A percentile compares a stretch with the other conserved stretches of the same genome.
Conservation (phyloP, 1,140 invertebrate species). For the Octopus sinensis region DNA sequence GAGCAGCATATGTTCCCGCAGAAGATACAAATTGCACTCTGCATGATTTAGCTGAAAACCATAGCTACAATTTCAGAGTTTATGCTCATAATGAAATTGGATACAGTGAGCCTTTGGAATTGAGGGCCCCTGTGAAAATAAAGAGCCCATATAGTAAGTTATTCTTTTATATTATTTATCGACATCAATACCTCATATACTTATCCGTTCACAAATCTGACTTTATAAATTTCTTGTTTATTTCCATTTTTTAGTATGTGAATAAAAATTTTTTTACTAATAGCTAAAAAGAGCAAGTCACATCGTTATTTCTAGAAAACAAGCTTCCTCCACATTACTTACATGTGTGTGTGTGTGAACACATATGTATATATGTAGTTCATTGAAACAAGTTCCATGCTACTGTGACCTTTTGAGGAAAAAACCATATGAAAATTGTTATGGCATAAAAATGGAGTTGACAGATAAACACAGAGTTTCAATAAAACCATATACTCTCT, state of each 20-base stretch:
- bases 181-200: neutral
- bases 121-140: conserved; percentile 74
- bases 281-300: no score
- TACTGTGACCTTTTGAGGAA: no score
- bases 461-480: no score
- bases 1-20: conserved; percentile 72
- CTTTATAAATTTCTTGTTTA: neutral
- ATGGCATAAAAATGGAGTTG: no score
- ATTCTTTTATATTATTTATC: conserved; percentile 1
- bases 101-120: conserved; percentile 83
- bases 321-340: no score
- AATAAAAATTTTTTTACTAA: neutral
- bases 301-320: no score
- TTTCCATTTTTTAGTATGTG: neutral
- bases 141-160: conserved; percentile 67
- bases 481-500: no score
- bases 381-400: no score
- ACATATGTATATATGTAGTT: no score
- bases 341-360: no score
- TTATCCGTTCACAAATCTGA: neutral
- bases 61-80: conserved; percentile 94
- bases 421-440: no score
- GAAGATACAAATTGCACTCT: conserved; percentile 61
- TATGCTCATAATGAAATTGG: conserved; percentile 97
- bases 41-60: conserved; percentile 85